Percentiles rank a stretch among this genome's conserved stretches.
Evolutionary conservation across 2,797 vertebrate genomes (phyloP).

Genomic region (Sebastes steindachneri): DNA sequence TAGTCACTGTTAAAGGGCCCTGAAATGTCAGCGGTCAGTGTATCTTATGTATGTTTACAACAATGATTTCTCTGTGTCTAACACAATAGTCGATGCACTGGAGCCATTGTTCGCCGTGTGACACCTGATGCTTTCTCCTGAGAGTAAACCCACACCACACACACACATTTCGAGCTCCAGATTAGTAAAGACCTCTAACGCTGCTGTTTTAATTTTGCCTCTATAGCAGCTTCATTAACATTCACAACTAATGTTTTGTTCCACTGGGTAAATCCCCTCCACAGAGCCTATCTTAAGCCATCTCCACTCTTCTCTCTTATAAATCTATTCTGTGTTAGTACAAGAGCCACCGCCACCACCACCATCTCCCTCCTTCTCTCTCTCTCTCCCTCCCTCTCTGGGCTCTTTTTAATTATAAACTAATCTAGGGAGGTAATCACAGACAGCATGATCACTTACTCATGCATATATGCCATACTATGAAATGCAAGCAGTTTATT

Average conservation of each 20-base stretch:
- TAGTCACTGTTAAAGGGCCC: slow-evolving; percentile 57
- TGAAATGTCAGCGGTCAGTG: slow-evolving; percentile 49
- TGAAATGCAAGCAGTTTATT: slow-evolving; percentile 42
- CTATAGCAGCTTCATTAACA: slow-evolving; percentile 50
- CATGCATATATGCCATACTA: slow-evolving; percentile 29
- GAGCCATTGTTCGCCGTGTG: slow-evolving; percentile 9
- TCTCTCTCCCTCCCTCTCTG: background rate
- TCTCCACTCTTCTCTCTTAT: slow-evolving; percentile 31
- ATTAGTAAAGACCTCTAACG: slow-evolving; percentile 13
- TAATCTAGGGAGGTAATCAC: slow-evolving; percentile 68
- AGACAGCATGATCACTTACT: slow-evolving; percentile 51
- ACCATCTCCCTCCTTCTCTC: background rate
- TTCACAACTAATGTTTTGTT: slow-evolving; percentile 51
- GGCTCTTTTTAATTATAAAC: slow-evolving; percentile 69
- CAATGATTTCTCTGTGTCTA: background rate
- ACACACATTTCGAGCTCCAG: background rate
- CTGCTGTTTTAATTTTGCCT: slow-evolving; percentile 43
- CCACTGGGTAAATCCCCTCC: slow-evolving; percentile 36
- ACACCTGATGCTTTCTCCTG: slow-evolving; percentile 26
- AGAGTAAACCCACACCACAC: background rate
- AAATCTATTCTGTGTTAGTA: slow-evolving; percentile 29
- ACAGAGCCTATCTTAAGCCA: slow-evolving; percentile 38
- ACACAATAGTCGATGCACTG: slow-evolving; percentile 22
- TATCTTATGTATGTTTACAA: slow-evolving; percentile 11
- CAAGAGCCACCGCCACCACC: background rate